phyloP scores from a whole-genome alignment of 2,113 vertebrate genomes.

The Leptodactylus fuscus region DNA sequence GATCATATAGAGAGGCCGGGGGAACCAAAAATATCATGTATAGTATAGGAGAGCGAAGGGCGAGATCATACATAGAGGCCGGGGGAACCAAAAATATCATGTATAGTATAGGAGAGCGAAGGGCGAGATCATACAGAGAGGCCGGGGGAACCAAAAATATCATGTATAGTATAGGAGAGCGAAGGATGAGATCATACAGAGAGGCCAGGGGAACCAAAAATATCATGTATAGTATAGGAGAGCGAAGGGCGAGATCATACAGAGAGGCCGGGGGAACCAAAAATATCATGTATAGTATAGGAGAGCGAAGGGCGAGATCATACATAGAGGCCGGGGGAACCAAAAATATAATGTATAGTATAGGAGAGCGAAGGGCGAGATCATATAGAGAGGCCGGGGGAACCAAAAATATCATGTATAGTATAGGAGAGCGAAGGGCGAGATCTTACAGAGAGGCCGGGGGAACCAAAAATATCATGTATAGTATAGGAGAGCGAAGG shows the following conservation, averaged over 20 bases:
- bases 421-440: neutral
- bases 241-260: neutral
- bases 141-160: neutral
- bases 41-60: neutral
- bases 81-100: neutral
- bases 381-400: neutral
- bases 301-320: neutral
- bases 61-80: neutral
- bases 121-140: neutral
- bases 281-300: neutral
- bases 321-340: neutral
- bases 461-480: neutral
- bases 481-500: neutral
- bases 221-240: neutral
- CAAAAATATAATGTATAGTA: neutral
- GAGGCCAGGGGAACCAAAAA: neutral
- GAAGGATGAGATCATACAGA: neutral
- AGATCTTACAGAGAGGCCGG: neutral
- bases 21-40: neutral
- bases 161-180: neutral
- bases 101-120: neutral
- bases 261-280: neutral
- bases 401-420: neutral
- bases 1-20: neutral
- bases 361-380: neutral